phyloP scores from a whole-genome alignment of 2,113 vertebrate genomes.

The Acinonyx jubatus region DNA sequence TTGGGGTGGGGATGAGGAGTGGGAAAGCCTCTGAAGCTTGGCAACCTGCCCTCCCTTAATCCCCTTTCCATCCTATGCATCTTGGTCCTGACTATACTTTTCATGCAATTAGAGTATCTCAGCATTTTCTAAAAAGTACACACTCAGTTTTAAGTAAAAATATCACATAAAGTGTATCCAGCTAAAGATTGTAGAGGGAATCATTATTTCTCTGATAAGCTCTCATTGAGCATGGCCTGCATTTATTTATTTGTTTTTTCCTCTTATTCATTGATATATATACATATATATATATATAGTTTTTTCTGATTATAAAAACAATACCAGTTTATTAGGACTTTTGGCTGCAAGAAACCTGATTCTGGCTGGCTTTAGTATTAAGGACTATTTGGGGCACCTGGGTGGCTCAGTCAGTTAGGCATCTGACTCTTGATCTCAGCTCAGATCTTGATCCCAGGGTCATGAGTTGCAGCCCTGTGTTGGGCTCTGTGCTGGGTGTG shows the following conservation, averaged over 20 bases:
- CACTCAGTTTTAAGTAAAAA: slow-evolving; percentile 7
- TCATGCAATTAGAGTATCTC: neutral
- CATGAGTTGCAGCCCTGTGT: too few species aligned
- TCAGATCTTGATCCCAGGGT: too few species aligned
- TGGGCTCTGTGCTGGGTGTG: too few species aligned
- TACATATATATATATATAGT: neutral
- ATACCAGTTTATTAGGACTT: neutral
- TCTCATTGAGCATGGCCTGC: neutral
- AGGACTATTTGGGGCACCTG: neutral
- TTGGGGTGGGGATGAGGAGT: neutral
- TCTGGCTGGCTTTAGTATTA: neutral
- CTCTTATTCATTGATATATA: neutral
- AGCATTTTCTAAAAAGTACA: neutral
- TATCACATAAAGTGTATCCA: neutral
- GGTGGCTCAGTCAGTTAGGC: too few species aligned
- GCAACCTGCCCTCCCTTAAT: neutral
- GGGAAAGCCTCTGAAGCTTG: neutral
- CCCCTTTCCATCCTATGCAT: neutral
- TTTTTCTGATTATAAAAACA: neutral
- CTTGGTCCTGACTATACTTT: neutral
- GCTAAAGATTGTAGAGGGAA: neutral
- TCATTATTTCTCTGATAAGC: neutral
- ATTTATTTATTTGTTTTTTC: neutral
- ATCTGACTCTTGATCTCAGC: too few species aligned
- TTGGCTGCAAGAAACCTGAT: neutral